A percentile compares a stretch with the other conserved stretches of the same genome.
phyloP scores from a whole-genome alignment of 2,888 invertebrate genomes.

The Harmothoe impar region DNA sequence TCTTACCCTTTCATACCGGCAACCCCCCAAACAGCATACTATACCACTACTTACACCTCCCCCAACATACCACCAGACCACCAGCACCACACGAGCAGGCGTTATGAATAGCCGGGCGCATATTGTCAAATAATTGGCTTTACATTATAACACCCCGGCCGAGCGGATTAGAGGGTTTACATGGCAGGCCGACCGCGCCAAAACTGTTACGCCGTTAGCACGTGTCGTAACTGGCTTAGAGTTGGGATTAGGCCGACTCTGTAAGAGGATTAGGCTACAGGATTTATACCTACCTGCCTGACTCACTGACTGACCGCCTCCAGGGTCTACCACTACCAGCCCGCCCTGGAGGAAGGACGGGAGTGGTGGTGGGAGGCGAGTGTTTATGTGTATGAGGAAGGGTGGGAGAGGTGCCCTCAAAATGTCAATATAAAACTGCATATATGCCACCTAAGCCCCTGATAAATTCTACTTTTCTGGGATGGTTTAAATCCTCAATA shows the following conservation, averaged over 20 bases:
- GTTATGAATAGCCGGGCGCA: slow-evolving; percentile 28
- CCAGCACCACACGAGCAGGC: neutral
- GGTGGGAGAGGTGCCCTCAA: neutral
- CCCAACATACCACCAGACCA: slow-evolving; percentile 10
- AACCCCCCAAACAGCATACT: no score
- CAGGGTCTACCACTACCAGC: neutral
- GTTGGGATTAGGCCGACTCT: neutral
- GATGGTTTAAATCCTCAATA: neutral
- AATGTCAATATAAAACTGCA: neutral
- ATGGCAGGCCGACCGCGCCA: slow-evolving; percentile 32
- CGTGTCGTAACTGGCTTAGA: slow-evolving; percentile 57
- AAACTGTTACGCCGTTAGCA: slow-evolving; percentile 51
- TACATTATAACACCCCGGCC: slow-evolving; percentile 34
- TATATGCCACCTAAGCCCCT: neutral
- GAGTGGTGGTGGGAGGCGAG: neutral
- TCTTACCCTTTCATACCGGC: no score
- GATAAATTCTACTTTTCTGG: neutral
- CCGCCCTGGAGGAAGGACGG: neutral
- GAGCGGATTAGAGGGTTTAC: slow-evolving; percentile 18
- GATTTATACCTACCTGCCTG: slow-evolving; percentile 53
- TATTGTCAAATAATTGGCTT: slow-evolving; percentile 57
- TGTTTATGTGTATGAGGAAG: slow-evolving; percentile 4
- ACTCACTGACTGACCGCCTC: neutral
- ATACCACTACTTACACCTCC: neutral
- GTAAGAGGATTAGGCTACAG: slow-evolving; percentile 36